Conservation (phyloP, 2,113 vertebrate species). For the Octodon degus region DNA sequence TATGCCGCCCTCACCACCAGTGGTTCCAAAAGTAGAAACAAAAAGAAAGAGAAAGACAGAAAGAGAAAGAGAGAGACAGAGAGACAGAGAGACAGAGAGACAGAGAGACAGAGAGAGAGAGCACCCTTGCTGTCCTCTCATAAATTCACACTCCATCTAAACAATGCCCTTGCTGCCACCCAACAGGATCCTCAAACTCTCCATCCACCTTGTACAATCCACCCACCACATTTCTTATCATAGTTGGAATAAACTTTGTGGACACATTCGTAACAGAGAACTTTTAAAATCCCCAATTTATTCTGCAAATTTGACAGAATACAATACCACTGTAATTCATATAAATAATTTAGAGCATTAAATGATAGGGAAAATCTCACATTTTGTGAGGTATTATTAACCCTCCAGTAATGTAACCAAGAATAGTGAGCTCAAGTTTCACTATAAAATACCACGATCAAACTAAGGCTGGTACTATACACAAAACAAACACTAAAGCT, state of each 20-base stretch:
- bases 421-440: neutral
- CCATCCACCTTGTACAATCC: neutral
- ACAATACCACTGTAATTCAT: neutral
- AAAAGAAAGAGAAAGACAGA: too few relatives aligned
- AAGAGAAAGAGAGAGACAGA: neutral
- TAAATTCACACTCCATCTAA: fast-evolving
- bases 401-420: neutral
- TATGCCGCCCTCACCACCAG: neutral
- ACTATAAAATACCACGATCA: conserved; percentile 37
- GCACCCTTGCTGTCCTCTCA: neutral
- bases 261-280: neutral
- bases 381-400: neutral
- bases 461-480: conserved; percentile 31
- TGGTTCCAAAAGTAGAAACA: neutral
- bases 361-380: neutral
- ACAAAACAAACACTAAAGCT: conserved; percentile 14
- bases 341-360: neutral
- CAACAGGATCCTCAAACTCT: neutral
- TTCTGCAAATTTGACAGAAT: neutral
- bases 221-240: neutral
- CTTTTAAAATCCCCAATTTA: neutral
- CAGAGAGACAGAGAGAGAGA: too few relatives aligned
- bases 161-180: neutral
- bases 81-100: too few relatives aligned
- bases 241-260: neutral